Conservation (phyloP, 2,888 invertebrate genomes). For the Molorchus minor region DNA sequence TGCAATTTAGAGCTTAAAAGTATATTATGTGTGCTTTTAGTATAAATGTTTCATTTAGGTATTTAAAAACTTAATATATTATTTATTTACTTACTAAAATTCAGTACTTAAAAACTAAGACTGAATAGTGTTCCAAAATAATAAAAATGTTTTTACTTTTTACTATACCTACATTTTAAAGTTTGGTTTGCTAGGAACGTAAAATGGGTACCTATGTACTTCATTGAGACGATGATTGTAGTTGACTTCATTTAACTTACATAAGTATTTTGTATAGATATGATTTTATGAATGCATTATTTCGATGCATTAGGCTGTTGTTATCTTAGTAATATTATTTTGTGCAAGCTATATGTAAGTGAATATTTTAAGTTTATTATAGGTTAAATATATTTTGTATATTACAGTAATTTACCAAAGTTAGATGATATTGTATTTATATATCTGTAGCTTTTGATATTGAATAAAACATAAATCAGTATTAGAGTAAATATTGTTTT, state of each 20-base stretch:
- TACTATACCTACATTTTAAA: too few species aligned
- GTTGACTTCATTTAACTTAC: neutral
- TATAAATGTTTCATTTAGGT: too few species aligned
- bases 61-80: too few species aligned
- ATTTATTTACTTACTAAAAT: neutral
- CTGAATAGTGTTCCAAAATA: constrained; percentile 20
- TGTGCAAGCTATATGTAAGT: constrained; percentile 27
- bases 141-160: too few species aligned
- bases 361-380: constrained; percentile 22
- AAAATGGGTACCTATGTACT: too few species aligned
- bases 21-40: too few species aligned
- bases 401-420: constrained; percentile 45
- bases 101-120: constrained; percentile 44
- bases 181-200: too few species aligned
- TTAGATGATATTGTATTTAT: constrained; percentile 46
- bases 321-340: constrained; percentile 32
- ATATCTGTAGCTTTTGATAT: constrained; percentile 54
- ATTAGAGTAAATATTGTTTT: constrained; percentile 4
- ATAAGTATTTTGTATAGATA: too few species aligned
- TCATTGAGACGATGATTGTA: too few species aligned
- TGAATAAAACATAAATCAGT: constrained; percentile 41
- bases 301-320: constrained; percentile 29
- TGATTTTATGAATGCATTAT: constrained; percentile 31
- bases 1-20: too few species aligned
- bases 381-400: constrained; percentile 34